These are phyloP conservation scores for Lepus timidus DNA, from an alignment of 2,113 vertebrate genomes.

Conservation along the genomic window DNA sequence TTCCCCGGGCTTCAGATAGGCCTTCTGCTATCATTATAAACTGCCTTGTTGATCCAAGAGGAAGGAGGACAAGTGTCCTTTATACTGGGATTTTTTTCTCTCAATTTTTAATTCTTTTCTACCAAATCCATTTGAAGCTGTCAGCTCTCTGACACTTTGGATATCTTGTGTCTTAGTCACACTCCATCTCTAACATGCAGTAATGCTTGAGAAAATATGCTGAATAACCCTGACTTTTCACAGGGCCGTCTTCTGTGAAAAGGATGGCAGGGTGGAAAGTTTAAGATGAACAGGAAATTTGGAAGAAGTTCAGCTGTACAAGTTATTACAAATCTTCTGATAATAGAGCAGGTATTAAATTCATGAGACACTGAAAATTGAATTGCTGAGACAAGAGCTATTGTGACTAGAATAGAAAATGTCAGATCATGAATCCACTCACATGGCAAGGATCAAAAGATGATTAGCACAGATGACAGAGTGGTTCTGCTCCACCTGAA, in stretches of 20 bases:
- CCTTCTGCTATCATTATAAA: background rate
- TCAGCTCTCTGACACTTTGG: background rate
- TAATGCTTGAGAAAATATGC: background rate
- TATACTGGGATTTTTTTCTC: background rate
- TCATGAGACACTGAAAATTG: conserved; percentile 64
- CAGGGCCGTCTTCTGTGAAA: background rate
- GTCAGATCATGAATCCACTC: conserved; percentile 73
- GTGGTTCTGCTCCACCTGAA: conserved; percentile 30
- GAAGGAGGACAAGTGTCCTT: background rate
- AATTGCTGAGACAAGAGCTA: conserved; percentile 65
- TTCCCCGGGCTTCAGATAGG: background rate
- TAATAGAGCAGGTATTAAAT: conserved; percentile 74
- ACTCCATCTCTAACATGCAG: background rate
- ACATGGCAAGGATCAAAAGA: conserved; percentile 63
- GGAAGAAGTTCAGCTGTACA: conserved; percentile 48
- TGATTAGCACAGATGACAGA: conserved; percentile 64
- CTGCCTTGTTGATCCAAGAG: background rate
- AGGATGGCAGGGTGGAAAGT: conserved; percentile 48
- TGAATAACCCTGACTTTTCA: conserved; percentile 17
- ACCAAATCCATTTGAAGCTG: background rate
- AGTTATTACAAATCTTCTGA: conserved; percentile 74
- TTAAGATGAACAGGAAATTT: conserved; percentile 71
- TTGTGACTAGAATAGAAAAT: conserved; percentile 75
- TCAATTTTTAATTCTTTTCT: background rate
- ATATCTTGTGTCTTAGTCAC: background rate